phyloP scores from a whole-genome alignment of 2,113 vertebrate species.

The Percina caprodes region DNA sequence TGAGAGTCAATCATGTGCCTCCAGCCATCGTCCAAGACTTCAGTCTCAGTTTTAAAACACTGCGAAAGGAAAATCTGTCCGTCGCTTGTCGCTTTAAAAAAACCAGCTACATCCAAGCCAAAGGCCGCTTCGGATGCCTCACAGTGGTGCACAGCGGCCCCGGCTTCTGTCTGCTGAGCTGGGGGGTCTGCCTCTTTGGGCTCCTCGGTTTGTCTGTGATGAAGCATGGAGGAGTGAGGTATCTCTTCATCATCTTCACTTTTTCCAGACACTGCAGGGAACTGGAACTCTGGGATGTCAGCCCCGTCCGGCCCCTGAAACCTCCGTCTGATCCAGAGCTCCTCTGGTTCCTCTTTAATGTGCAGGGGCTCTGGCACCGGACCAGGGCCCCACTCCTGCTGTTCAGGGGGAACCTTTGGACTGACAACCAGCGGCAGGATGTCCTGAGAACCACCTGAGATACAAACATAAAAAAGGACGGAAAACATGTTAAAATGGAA shows the following conservation, averaged over 20 bases:
- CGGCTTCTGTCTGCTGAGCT: not conserved
- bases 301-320: not conserved
- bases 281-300: not conserved
- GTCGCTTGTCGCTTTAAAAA: constrained; percentile 15
- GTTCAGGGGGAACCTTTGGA: not conserved
- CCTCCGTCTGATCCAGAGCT: not conserved
- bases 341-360: constrained; percentile 27
- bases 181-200: not conserved
- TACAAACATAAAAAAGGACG: not conserved
- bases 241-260: constrained; percentile 3
- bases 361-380: not conserved
- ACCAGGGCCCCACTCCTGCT: not conserved
- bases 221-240: not conserved
- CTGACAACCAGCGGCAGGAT: not conserved
- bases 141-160: not conserved
- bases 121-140: not conserved
- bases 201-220: not conserved
- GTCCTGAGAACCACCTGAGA: constrained; percentile 17
- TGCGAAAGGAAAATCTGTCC: constrained; percentile 20
- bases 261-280: not conserved
- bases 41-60: constrained; percentile 15
- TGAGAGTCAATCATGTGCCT: not conserved
- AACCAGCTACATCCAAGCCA: constrained; percentile 4
- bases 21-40: not conserved
- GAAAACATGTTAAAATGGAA: not conserved